Evolutionary conservation across 2,888 invertebrate species (phyloP).

Genomic region (Piscicola geometra): DNA sequence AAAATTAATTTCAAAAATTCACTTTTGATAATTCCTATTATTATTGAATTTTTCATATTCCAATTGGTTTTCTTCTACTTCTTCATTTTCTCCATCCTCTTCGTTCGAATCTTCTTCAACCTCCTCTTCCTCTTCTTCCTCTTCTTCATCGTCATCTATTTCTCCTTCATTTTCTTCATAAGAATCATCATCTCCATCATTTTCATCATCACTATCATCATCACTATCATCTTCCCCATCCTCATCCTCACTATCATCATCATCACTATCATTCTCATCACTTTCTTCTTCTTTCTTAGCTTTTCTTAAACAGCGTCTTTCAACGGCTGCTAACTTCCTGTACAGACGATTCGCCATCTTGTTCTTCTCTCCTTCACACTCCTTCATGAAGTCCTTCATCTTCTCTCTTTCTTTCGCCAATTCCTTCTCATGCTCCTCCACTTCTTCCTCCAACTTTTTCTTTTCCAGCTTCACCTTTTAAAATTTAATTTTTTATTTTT

Average conservation of each 20-base stretch:
- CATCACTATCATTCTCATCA: background rate
- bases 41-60: too few relatives aligned
- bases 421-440: background rate
- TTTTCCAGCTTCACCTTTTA: background rate
- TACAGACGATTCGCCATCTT: background rate
- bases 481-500: too few relatives aligned
- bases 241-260: background rate
- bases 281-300: background rate
- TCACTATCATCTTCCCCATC: too few relatives aligned
- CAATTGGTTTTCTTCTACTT: too few relatives aligned
- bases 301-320: too few relatives aligned
- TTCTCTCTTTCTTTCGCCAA: background rate
- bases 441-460: background rate
- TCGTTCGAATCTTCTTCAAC: slow-evolving; percentile 17
- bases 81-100: too few relatives aligned
- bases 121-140: slow-evolving; percentile 23
- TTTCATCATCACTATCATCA: slow-evolving; percentile 2
- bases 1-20: too few relatives aligned
- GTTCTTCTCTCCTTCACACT: background rate
- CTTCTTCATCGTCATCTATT: slow-evolving; percentile 3
- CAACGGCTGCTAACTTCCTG: background rate
- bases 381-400: background rate
- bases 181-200: background rate
- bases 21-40: too few relatives aligned
- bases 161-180: background rate